Evolutionary conservation across 37 sponge, comb jelly and placozoan species (phyloP).

Genomic region (Aphrocallistes beatrix): DNA sequence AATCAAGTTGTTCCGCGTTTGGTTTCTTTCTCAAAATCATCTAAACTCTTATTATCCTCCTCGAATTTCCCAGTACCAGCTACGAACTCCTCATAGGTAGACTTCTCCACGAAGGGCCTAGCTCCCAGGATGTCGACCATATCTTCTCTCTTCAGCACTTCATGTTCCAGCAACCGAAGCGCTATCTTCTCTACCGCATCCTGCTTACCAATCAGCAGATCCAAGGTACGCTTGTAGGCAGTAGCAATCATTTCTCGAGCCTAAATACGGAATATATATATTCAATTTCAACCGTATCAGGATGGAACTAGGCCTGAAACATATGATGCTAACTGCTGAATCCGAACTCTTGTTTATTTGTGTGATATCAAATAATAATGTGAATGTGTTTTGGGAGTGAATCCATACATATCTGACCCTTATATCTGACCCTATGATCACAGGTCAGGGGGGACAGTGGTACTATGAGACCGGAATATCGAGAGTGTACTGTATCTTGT

Average conservation of each 20-base stretch:
- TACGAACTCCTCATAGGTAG: constrained; percentile 95
- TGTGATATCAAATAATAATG: too few species aligned
- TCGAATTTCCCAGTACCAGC: constrained; percentile 58
- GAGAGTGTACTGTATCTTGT: too few species aligned
- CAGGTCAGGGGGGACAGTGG: too few species aligned
- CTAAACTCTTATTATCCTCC: not conserved
- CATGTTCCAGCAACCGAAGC: constrained; percentile 65
- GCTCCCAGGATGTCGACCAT: constrained; percentile 81
- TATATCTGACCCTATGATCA: too few species aligned
- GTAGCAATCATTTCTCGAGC: constrained; percentile 37
- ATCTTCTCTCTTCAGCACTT: constrained; percentile 83
- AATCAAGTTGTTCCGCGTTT: not conserved
- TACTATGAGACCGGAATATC: too few species aligned
- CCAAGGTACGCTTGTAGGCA: constrained; percentile 48
- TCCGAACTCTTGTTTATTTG: too few species aligned
- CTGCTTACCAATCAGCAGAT: constrained; percentile 52
- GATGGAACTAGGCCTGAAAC: too few species aligned
- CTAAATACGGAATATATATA: not conserved
- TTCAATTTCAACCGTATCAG: too few species aligned
- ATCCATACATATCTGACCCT: too few species aligned
- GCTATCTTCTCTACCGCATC: constrained; percentile 74
- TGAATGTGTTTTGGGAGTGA: too few species aligned
- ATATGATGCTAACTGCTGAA: too few species aligned
- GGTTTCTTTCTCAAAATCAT: constrained; percentile 1
- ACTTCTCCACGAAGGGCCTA: constrained; percentile 87